Evolutionary conservation across 2,113 vertebrate species (phyloP), one percentile per base, ranked within the genome.

Genomic region (Lepidiolamprologus cunningtoni): DNA sequence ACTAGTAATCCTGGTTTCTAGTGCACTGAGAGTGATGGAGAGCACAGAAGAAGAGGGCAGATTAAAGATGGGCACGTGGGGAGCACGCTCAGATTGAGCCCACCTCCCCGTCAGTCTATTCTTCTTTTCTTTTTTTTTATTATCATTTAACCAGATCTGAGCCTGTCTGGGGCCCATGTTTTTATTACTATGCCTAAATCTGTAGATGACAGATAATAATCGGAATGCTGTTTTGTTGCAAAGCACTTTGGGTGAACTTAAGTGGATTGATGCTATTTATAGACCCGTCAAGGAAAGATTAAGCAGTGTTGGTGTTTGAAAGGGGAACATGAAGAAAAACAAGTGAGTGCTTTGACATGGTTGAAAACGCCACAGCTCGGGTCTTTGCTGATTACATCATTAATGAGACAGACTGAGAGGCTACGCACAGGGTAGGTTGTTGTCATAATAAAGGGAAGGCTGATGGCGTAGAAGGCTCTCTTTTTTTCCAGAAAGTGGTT

Each of bases 1-100:
- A 88, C 73, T 6, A 58, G 86, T 94, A 93, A 94, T 94, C 94
- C 92, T 52, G 81, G 81, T 90, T 91, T 92, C 86, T 92, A 87
- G 88, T 86, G 28, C 90, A 84, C 28, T 5, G 47, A 58, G 61
- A 80, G 87, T 21, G 35, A 90, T 57, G 31, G 86, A 73, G 84
- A 90, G 76, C 28, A 31, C 84, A 6, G 28, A 50, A 81, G 71
- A 81, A 82, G 71, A 82, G 84, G 79, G 81, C 90, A 91, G 93
- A 95, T 94, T 94, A 95, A 90, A 92, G 87, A 88, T 40, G 55
- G 57, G 82, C 89, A 93, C 16, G 76, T 88, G 86, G 73, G 84
- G 71, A 80, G 31, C 58, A 14, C 80, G 47, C 55, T 91, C 89
- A 84, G 86, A 89, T 86, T 92, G 92, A 92, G 89, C 88, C 92